Evolutionary conservation across 2,797 vertebrate species (phyloP).

Genomic region (Eurystomus glaucurus): DNA sequence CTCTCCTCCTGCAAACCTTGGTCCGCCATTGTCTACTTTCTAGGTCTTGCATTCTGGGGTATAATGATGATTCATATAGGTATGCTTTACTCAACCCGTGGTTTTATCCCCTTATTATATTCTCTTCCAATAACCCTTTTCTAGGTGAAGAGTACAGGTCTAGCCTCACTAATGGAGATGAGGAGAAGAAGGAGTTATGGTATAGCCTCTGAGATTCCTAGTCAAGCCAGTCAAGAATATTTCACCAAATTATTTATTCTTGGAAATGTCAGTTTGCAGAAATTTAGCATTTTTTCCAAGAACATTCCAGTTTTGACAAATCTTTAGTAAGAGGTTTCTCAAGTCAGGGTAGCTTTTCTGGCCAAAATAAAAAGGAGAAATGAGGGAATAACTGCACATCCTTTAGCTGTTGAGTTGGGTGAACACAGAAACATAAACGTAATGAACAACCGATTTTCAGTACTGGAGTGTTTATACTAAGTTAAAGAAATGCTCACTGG

Average conservation of each 20-base stretch:
- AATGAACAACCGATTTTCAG: not conserved
- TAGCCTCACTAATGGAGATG: not conserved
- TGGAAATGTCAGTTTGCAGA: not conserved
- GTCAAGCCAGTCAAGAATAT: not conserved
- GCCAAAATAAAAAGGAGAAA: not conserved
- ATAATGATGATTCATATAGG: not conserved
- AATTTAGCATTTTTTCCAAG: not conserved
- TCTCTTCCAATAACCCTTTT: not conserved
- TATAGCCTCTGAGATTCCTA: not conserved
- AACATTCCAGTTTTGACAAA: not conserved
- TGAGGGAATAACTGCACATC: not conserved
- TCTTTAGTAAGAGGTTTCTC: not conserved
- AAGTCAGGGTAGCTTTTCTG: not conserved
- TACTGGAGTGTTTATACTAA: not conserved
- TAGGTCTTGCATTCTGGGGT: not conserved
- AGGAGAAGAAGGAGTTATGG: not conserved
- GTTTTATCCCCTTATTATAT: not conserved
- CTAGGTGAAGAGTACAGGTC: not conserved
- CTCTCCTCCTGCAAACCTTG: not conserved
- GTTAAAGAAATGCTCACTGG: not conserved
- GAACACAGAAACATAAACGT: fast-evolving
- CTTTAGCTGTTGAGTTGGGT: not conserved
- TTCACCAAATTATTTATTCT: not conserved
- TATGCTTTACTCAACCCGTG: not conserved
- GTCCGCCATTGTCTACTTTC: not conserved